Evolutionary conservation across 2,113 vertebrate species (phyloP).

Genomic region (Anoura caudifer): DNA sequence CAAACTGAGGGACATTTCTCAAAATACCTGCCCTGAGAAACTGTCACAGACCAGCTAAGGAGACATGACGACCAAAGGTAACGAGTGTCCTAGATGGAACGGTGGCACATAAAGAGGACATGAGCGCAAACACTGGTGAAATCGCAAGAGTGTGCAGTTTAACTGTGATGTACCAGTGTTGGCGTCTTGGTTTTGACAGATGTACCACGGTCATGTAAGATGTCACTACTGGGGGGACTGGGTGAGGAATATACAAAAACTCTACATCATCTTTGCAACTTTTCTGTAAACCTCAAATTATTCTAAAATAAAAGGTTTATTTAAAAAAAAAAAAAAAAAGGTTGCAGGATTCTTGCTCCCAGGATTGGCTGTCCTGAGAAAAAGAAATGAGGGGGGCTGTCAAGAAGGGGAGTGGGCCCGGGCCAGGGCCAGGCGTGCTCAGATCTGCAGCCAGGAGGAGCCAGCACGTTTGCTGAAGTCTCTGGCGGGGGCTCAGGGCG

Average conservation of each 20-base stretch:
- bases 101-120: neutral
- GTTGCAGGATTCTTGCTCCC: neutral
- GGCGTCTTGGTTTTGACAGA: neutral
- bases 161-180: fast-evolving
- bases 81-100: neutral
- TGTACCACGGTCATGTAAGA: fast-evolving
- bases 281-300: neutral
- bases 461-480: neutral
- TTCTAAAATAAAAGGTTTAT: neutral
- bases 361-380: neutral
- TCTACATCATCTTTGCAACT: neutral
- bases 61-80: neutral
- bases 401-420: fast-evolving
- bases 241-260: neutral
- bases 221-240: too few relatives aligned
- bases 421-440: fast-evolving
- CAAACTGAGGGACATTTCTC: neutral
- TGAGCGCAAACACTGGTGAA: neutral
- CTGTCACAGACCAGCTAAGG: neutral
- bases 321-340: neutral
- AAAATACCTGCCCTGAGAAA: neutral
- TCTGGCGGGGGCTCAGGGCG: too few relatives aligned
- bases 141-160: too few relatives aligned
- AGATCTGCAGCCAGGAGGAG: too few relatives aligned
- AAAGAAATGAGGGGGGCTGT: neutral